phyloP scores from a whole-genome alignment of 2,113 vertebrate genomes.

The Ramphastos sulfuratus region DNA sequence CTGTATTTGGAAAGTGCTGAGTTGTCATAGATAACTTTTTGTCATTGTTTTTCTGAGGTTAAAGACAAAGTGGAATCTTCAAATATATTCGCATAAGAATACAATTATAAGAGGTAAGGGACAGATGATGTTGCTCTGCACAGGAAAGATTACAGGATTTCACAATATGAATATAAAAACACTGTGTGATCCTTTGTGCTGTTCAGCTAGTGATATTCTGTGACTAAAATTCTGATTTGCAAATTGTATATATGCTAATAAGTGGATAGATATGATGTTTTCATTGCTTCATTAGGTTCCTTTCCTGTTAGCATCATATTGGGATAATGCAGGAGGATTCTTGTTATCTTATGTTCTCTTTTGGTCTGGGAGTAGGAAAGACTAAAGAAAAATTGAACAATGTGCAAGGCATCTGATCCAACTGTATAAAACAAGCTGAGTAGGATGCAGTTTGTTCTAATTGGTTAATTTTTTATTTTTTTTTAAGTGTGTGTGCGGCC shows the following conservation, averaged over 20 bases:
- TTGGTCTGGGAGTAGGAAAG: background rate
- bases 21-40: background rate
- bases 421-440: background rate
- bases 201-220: background rate
- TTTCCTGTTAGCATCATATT: background rate
- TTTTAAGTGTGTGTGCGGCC: too few relatives aligned
- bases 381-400: background rate
- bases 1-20: background rate
- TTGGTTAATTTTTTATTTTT: background rate
- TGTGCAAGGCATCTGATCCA: background rate
- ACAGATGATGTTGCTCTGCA: background rate
- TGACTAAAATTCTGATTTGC: background rate
- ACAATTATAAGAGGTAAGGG: background rate
- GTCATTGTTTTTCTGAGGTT: background rate
- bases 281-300: background rate
- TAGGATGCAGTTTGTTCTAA: background rate
- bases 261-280: background rate
- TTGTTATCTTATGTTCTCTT: background rate
- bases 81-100: background rate
- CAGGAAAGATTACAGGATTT: background rate
- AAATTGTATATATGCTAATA: background rate
- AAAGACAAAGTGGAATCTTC: background rate
- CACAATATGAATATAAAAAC: background rate
- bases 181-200: background rate
- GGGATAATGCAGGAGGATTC: background rate